Evolutionary conservation across 2,888 invertebrate species (phyloP).

Genomic region (Dicyrtoma fusca): DNA sequence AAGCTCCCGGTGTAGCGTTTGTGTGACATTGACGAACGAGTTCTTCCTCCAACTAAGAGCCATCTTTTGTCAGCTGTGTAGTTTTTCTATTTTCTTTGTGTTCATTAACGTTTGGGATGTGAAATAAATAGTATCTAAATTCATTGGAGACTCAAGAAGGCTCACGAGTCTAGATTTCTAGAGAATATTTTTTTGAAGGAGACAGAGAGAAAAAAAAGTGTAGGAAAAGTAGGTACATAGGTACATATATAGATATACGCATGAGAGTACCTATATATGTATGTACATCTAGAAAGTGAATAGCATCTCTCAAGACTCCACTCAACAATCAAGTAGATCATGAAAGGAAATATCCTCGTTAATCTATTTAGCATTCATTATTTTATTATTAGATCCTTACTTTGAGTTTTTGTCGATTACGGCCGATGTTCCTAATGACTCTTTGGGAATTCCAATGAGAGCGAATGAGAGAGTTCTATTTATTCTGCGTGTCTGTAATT

Average conservation of each 20-base stretch:
- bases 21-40: too few species aligned
- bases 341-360: conserved; percentile 17
- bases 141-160: too few species aligned
- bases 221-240: not conserved
- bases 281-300: not conserved
- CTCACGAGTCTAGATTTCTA: too few species aligned
- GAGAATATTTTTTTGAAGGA: too few species aligned
- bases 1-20: too few species aligned
- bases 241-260: not conserved
- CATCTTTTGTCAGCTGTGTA: too few species aligned
- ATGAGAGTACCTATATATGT: not conserved
- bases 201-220: not conserved
- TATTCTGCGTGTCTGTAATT: conserved; percentile 1
- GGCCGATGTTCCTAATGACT: conserved; percentile 24
- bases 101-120: too few species aligned
- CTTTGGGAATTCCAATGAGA: conserved; percentile 14
- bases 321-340: conserved; percentile 11
- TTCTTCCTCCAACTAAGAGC: too few species aligned
- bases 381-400: conserved; percentile 18
- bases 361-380: conserved; percentile 24
- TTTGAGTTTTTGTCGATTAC: conserved; percentile 4
- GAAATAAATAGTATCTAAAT: too few species aligned
- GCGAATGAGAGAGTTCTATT: too few species aligned
- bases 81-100: too few species aligned
- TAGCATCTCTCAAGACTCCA: not conserved